phyloP scores from a whole-genome alignment of 2,113 vertebrate genomes.

The Dipodomys stephensi region DNA sequence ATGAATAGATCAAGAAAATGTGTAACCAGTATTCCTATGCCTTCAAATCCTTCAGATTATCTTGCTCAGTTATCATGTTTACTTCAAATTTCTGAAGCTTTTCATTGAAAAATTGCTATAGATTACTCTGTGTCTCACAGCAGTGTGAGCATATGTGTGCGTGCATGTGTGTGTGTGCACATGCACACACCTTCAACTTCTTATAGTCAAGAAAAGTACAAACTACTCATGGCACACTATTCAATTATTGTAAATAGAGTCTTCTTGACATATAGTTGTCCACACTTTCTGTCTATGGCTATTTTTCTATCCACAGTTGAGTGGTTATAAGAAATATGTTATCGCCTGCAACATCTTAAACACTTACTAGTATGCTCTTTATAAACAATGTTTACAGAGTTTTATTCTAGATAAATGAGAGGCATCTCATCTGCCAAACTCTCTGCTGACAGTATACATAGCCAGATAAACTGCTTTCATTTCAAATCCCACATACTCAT shows the following conservation, averaged over 20 bases:
- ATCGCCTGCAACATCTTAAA: background rate
- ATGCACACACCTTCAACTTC: background rate
- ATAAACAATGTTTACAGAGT: background rate
- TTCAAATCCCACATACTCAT: background rate
- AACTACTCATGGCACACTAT: background rate
- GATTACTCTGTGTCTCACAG: background rate
- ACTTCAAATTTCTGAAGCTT: background rate
- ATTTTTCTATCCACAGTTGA: background rate
- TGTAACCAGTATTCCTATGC: background rate
- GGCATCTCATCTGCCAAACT: background rate
- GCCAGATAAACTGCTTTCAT: background rate
- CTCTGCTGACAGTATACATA: background rate
- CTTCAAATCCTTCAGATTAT: conserved; percentile 49
- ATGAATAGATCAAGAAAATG: too few relatives aligned
- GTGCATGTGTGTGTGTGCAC: background rate
- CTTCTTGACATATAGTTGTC: background rate
- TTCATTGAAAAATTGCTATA: conserved; percentile 21
- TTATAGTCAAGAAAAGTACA: background rate
- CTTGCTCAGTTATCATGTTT: background rate
- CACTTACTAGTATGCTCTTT: background rate
- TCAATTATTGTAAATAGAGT: background rate
- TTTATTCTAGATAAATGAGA: background rate
- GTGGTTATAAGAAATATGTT: background rate
- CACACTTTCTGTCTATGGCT: background rate
- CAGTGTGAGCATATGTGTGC: background rate